phyloP scores from a whole-genome alignment of 2,888 invertebrate species.

The Pharmacophagus antenor region DNA sequence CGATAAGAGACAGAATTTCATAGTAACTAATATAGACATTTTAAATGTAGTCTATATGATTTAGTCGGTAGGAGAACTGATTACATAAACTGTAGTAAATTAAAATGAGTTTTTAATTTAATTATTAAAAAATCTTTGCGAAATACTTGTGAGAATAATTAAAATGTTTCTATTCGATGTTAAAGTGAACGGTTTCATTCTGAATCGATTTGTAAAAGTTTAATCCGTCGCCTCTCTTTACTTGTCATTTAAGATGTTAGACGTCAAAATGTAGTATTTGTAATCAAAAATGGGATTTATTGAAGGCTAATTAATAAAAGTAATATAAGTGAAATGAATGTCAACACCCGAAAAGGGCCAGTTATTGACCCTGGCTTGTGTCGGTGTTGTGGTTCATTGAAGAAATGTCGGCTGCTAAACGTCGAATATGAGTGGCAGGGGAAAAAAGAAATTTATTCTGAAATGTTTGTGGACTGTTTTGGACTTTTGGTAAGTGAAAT shows the following conservation, averaged over 20 bases:
- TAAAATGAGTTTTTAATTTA: no score
- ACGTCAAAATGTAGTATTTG: not conserved
- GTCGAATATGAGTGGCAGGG: conserved; percentile 62
- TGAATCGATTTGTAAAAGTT: not conserved
- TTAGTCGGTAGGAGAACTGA: no score
- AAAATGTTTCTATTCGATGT: not conserved
- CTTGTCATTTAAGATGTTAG: not conserved
- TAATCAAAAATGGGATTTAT: not conserved
- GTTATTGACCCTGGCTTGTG: conserved; percentile 60
- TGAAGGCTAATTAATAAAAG: not conserved
- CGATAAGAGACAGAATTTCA: no score
- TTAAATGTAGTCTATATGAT: no score
- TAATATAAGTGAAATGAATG: conserved; percentile 13
- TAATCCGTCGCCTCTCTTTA: not conserved
- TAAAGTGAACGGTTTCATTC: not conserved
- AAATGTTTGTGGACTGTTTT: conserved; percentile 69
- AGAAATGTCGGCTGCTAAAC: conserved; percentile 64
- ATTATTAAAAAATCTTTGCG: no score
- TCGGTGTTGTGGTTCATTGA: conserved; percentile 62
- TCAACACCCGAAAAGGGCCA: conserved; percentile 47
- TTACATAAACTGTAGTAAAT: no score
- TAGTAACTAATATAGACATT: no score
- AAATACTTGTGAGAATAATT: no score
- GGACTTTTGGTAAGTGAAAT: conserved; percentile 57
- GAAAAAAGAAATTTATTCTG: conserved; percentile 60